Evolutionary conservation across 2,888 invertebrate genomes (phyloP).

Genomic region (Mythimna loreyi): DNA sequence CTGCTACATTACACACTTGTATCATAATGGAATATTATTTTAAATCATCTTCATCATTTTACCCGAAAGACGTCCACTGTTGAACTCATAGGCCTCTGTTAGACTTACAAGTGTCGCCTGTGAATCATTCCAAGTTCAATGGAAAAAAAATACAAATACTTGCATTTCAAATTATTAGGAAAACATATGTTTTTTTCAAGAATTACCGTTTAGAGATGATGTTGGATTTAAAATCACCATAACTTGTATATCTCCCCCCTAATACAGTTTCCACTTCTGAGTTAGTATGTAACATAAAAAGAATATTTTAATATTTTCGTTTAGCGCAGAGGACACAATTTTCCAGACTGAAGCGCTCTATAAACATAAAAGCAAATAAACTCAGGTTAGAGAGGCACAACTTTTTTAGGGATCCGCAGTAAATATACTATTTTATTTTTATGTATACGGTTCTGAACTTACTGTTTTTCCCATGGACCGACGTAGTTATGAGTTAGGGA

Average conservation of each 20-base stretch:
- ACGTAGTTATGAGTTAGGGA: constrained; percentile 34
- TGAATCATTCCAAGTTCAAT: too few species aligned
- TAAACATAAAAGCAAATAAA: constrained; percentile 78
- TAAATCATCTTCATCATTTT: too few species aligned
- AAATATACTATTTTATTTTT: constrained; percentile 63
- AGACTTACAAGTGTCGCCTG: too few species aligned
- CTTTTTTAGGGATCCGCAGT: constrained; percentile 57
- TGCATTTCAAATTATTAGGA: too few species aligned
- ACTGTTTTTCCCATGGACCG: constrained; percentile 18
- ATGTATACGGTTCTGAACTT: constrained; percentile 50
- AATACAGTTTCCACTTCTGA: constrained; percentile 5
- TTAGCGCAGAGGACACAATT: constrained; percentile 68
- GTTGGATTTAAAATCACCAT: too few species aligned
- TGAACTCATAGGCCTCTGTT: too few species aligned
- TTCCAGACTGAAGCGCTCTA: constrained; percentile 71
- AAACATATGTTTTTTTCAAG: too few species aligned
- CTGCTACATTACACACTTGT: too few species aligned
- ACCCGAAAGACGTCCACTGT: too few species aligned
- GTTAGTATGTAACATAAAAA: constrained; percentile 31
- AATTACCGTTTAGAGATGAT: too few species aligned
- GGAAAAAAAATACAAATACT: too few species aligned
- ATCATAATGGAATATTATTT: too few species aligned
- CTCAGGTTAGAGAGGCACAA: constrained; percentile 55
- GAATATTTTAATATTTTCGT: constrained; percentile 65
- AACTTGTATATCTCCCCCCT: not conserved